These are phyloP conservation scores for Tetrapedia diversipes DNA, from an alignment of 2,888 invertebrate genomes.

Conservation along the genomic window DNA sequence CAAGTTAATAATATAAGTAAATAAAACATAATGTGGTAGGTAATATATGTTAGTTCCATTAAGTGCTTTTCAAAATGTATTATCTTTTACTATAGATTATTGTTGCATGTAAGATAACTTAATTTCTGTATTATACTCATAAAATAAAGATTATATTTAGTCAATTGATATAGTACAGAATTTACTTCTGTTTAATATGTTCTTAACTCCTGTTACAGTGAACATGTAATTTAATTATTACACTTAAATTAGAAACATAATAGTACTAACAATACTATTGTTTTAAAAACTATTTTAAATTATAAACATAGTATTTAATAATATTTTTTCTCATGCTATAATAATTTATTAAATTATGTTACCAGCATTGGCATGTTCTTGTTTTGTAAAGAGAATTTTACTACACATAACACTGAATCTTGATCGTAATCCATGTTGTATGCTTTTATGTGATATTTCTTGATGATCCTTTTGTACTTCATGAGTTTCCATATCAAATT, in stretches of 20 bases:
- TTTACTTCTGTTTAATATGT: slow-evolving; percentile 38
- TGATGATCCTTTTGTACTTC: slow-evolving; percentile 67
- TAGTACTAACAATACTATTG: slow-evolving; percentile 3
- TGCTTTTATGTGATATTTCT: slow-evolving; percentile 56
- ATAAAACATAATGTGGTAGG: slow-evolving; percentile 56
- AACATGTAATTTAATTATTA: not conserved
- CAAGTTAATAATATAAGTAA: slow-evolving; percentile 48
- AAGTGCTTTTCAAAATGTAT: slow-evolving; percentile 64
- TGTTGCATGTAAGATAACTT: slow-evolving; percentile 75
- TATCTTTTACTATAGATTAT: slow-evolving; percentile 70
- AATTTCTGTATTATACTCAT: slow-evolving; percentile 77
- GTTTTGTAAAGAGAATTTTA: slow-evolving; percentile 73
- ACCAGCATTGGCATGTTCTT: slow-evolving; percentile 32
- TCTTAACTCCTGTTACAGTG: slow-evolving; percentile 10
- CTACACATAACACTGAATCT: slow-evolving; percentile 76
- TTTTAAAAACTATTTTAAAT: slow-evolving; percentile 10
- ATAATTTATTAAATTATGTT: slow-evolving; percentile 57
- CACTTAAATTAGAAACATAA: slow-evolving; percentile 9
- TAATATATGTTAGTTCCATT: slow-evolving; percentile 58
- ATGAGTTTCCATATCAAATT: slow-evolving; percentile 85
- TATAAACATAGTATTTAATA: not conserved
- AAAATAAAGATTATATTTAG: slow-evolving; percentile 79
- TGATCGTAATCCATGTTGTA: slow-evolving; percentile 68
- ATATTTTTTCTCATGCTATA: slow-evolving; percentile 9
- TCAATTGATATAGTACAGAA: slow-evolving; percentile 61